A percentile compares a stretch with the other conserved stretches of the same genome.
phyloP scores from a whole-genome alignment of 1,140 invertebrate genomes.

The Aphidius ervi region DNA sequence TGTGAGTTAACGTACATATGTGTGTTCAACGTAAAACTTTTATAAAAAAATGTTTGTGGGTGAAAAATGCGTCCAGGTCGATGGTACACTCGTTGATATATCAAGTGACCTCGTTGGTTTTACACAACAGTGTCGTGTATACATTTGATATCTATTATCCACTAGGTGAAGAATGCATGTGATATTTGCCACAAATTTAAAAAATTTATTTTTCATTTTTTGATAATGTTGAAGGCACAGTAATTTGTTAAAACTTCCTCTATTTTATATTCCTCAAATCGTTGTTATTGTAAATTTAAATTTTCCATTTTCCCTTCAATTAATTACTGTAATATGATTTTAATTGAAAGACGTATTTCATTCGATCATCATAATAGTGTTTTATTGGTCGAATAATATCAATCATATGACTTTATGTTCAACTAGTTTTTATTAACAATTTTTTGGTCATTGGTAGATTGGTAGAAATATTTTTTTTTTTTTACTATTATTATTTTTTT shows the following conservation, averaged over 20 bases:
- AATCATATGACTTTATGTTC: too few species aligned
- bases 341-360: neutral
- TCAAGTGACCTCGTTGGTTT: conserved; percentile 13
- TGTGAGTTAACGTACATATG: neutral
- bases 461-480: neutral
- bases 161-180: neutral
- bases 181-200: neutral
- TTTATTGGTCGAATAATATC: neutral
- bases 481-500: neutral
- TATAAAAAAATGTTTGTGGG: conserved; percentile 12
- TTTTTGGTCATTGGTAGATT: too few species aligned
- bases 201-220: neutral
- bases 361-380: neutral
- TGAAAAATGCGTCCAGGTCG: conserved; percentile 15
- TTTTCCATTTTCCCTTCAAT: too few species aligned
- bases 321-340: too few species aligned
- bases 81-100: neutral
- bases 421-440: too few species aligned
- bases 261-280: too few species aligned
- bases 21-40: conserved; percentile 7
- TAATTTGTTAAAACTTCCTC: neutral
- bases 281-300: too few species aligned
- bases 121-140: conserved; percentile 10
- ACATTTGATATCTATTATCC: conserved; percentile 6
- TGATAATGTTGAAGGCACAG: neutral